Evolutionary conservation across 1,140 invertebrate species (phyloP).

Genomic region (Ceratoteleas bidentatus): DNA sequence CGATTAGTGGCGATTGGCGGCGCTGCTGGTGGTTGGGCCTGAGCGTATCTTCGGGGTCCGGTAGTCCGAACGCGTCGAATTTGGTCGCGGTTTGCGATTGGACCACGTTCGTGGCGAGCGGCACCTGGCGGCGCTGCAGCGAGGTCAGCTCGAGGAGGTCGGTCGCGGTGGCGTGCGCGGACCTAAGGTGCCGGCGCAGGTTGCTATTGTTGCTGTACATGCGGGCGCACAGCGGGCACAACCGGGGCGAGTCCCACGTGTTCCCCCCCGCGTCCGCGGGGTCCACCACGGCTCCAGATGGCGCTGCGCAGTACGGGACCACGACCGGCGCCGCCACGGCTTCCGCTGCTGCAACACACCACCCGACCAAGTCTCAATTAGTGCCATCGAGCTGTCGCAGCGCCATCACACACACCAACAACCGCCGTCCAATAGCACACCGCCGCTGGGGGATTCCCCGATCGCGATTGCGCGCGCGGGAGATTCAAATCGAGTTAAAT

Average conservation of each 20-base stretch:
- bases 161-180: slow-evolving; percentile 73
- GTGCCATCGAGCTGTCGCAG: slow-evolving; percentile 61
- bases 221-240: slow-evolving; percentile 77
- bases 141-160: slow-evolving; percentile 71
- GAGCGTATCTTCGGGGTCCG: slow-evolving; percentile 1
- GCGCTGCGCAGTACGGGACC: slow-evolving; percentile 25
- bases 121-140: slow-evolving; percentile 68
- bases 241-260: slow-evolving; percentile 74
- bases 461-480: too few relatives aligned
- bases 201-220: slow-evolving; percentile 81
- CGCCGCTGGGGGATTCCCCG: too few relatives aligned
- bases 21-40: not conserved
- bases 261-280: slow-evolving; percentile 56
- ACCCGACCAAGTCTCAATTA: slow-evolving; percentile 72
- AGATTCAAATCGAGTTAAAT: too few relatives aligned
- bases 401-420: slow-evolving; percentile 61
- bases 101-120: slow-evolving; percentile 1
- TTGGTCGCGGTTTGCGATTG: slow-evolving; percentile 16
- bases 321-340: slow-evolving; percentile 21
- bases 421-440: slow-evolving; percentile 34
- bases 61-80: slow-evolving; percentile 9
- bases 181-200: slow-evolving; percentile 77
- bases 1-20: not conserved
- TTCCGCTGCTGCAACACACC: slow-evolving; percentile 72
- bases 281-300: slow-evolving; percentile 38